Conservation (phyloP, 2,113 vertebrate genomes). For the Chauna torquata region DNA sequence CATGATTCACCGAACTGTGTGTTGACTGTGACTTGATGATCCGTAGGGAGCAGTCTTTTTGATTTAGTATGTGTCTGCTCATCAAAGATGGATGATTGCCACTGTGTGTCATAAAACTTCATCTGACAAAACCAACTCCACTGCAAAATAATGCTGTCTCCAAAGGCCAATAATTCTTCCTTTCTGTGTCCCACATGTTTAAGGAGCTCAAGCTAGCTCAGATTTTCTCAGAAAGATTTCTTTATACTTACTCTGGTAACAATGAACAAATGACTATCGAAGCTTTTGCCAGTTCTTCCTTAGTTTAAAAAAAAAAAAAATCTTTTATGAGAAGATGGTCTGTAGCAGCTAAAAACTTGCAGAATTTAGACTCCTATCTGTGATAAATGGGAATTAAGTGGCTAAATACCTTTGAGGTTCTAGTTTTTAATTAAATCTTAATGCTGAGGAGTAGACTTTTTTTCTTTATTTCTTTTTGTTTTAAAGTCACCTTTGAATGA, state of each 20-base stretch:
- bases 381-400: neutral
- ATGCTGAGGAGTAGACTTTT: neutral
- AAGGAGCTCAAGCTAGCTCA: constrained; percentile 37
- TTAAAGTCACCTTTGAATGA: neutral
- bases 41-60: constrained; percentile 40
- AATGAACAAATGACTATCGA: constrained; percentile 33
- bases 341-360: constrained; percentile 25
- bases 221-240: constrained; percentile 65
- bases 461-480: neutral
- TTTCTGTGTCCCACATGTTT: constrained; percentile 38
- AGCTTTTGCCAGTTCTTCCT: neutral
- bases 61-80: constrained; percentile 62
- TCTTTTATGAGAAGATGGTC: constrained; percentile 27
- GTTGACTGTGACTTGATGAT: constrained; percentile 26
- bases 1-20: neutral
- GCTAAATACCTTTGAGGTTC: neutral
- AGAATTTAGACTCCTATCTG: neutral
- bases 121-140: constrained; percentile 59
- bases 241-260: constrained; percentile 7
- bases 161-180: constrained; percentile 48
- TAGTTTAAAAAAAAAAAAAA: constrained; percentile 57
- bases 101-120: constrained; percentile 51
- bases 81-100: constrained; percentile 65
- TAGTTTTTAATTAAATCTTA: constrained; percentile 11
- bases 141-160: constrained; percentile 58